phyloP scores from a whole-genome alignment of 2,113 vertebrate genomes.

The Nycticorax nycticorax region DNA sequence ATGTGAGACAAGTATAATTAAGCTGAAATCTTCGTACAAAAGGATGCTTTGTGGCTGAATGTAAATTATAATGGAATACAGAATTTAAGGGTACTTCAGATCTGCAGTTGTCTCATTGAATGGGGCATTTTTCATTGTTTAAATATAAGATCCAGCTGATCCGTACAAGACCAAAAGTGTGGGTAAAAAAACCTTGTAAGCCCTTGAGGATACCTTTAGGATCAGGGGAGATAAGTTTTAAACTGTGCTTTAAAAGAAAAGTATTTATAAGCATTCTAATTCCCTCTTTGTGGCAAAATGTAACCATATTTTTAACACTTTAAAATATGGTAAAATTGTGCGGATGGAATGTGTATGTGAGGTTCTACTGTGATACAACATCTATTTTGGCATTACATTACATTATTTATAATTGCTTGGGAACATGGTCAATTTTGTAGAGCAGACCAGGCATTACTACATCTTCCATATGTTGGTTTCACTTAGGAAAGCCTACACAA shows the following conservation, averaged over 20 bases:
- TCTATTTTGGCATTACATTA: background rate
- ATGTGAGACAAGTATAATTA: background rate
- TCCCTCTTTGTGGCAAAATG: background rate
- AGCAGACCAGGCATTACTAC: slow-evolving; percentile 8
- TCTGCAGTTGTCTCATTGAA: background rate
- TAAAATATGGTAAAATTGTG: background rate
- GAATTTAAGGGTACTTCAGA: background rate
- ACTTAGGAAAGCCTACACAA: background rate
- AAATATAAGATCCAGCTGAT: background rate
- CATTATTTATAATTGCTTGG: slow-evolving; percentile 5
- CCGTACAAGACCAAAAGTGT: background rate
- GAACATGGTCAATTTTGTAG: background rate
- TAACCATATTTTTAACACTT: background rate
- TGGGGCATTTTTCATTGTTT: background rate
- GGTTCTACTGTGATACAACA: background rate
- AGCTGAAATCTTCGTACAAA: background rate
- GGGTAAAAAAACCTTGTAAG: background rate
- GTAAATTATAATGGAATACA: background rate
- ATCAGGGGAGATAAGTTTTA: background rate
- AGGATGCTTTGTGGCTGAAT: background rate
- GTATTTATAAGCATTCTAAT: background rate
- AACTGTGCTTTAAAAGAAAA: too few species aligned
- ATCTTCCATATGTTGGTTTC: slow-evolving; percentile 34
- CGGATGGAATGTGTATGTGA: background rate
- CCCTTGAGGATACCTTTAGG: background rate